Conservation (phyloP, 2,113 vertebrate genomes). For the Hylia prasina region DNA sequence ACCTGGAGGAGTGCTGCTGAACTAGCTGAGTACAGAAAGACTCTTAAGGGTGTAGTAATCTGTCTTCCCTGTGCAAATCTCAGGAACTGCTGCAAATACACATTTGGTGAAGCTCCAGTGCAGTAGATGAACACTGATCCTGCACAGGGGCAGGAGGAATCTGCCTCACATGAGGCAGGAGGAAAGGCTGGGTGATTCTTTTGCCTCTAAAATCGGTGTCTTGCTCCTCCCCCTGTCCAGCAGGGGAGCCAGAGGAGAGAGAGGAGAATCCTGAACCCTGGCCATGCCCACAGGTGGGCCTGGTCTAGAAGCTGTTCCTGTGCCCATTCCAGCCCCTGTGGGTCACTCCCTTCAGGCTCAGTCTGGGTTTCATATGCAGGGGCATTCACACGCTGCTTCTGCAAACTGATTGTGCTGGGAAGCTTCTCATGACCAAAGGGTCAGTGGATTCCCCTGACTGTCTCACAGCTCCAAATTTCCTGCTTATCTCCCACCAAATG, state of each 20-base stretch:
- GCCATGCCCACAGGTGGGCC: background rate
- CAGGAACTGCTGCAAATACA: background rate
- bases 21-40: background rate
- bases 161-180: background rate
- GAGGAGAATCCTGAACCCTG: background rate
- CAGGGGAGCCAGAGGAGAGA: background rate
- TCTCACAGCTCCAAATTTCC: background rate
- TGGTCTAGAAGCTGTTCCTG: background rate
- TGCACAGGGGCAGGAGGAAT: background rate
- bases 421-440: background rate
- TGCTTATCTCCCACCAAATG: background rate
- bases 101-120: background rate
- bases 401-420: background rate
- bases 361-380: background rate
- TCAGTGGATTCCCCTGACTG: background rate
- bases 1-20: slow-evolving; percentile 8
- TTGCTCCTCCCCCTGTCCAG: background rate
- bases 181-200: background rate
- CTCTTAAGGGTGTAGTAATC: background rate
- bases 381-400: background rate
- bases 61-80: background rate
- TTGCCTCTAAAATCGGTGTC: background rate
- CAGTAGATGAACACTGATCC: background rate
- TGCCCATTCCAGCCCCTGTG: background rate
- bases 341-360: background rate